Percentiles rank a stretch among this genome's conserved stretches.
Evolutionary conservation across 2,797 vertebrate genomes (phyloP).

Genomic region (Betta splendens): DNA sequence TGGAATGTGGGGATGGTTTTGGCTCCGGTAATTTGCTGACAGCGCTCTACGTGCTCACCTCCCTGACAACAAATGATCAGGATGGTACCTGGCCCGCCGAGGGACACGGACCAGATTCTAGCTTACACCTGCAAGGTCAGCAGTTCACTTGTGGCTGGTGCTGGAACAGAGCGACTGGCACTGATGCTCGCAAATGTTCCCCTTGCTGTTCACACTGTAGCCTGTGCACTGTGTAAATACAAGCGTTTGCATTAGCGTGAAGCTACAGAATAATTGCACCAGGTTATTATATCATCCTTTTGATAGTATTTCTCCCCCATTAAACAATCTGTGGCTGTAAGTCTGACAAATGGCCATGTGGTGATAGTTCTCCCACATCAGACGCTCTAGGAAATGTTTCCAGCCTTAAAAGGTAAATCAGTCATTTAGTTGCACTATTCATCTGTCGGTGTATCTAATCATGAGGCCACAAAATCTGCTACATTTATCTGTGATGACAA

Average conservation of each 20-base stretch:
- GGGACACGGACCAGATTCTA: constrained; percentile 30
- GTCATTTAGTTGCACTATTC: neutral
- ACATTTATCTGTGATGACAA: constrained; percentile 13
- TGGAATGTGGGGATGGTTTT: constrained; percentile 73
- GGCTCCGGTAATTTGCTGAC: constrained; percentile 62
- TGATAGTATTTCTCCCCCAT: too few relatives aligned
- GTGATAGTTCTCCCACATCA: neutral
- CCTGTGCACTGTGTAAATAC: neutral
- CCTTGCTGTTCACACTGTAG: neutral
- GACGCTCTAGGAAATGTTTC: neutral
- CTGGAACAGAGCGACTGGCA: constrained; percentile 20
- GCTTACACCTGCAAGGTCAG: constrained; percentile 58
- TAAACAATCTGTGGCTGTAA: too few relatives aligned
- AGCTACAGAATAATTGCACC: too few relatives aligned
- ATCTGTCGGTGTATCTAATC: constrained; percentile 3
- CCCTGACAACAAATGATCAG: constrained; percentile 33
- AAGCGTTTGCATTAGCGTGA: too few relatives aligned
- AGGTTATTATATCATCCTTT: too few relatives aligned
- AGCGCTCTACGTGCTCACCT: constrained; percentile 41
- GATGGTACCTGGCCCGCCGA: constrained; percentile 40
- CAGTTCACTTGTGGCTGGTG: constrained; percentile 50
- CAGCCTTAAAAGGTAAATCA: neutral
- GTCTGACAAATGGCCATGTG: neutral
- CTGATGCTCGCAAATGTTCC: neutral
- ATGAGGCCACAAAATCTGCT: neutral